phyloP scores from a whole-genome alignment of 2,797 vertebrate species.

The Masticophis lateralis region DNA sequence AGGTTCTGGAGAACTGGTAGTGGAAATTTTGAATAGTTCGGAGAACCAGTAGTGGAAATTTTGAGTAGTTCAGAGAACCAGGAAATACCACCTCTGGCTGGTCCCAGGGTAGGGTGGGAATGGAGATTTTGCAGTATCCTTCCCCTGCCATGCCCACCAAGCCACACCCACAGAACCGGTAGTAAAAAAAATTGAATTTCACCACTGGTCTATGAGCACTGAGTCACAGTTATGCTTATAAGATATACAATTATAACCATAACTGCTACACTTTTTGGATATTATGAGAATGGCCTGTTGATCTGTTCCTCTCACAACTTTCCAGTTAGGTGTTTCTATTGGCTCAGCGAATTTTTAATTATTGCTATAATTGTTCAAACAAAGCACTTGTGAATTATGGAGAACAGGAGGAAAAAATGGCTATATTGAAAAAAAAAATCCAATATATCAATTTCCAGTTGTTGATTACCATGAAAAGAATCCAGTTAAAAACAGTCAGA shows the following conservation, averaged over 20 bases:
- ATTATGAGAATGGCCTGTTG: neutral
- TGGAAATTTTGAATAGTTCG: no score
- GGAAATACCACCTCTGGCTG: no score
- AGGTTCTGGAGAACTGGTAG: no score
- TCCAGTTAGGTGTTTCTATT: neutral
- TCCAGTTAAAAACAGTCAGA: neutral
- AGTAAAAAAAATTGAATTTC: no score
- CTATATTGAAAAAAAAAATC: neutral
- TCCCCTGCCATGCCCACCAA: no score
- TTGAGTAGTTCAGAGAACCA: no score
- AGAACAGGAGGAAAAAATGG: neutral
- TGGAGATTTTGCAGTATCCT: no score
- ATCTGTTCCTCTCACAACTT: neutral
- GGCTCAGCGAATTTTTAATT: neutral
- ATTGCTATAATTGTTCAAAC: neutral
- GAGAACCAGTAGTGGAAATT: no score
- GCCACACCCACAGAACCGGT: no score
- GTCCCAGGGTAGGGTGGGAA: no score
- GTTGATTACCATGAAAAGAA: neutral
- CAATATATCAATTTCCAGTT: neutral
- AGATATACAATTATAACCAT: neutral
- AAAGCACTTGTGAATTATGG: neutral
- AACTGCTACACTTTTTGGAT: neutral
- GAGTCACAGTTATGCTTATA: neutral
- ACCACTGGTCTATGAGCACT: neutral